A percentile compares a stretch with the other conserved stretches of the same genome.
phyloP scores from a whole-genome alignment of 2,113 vertebrate species.

The Poeciliopsis retropinna region DNA sequence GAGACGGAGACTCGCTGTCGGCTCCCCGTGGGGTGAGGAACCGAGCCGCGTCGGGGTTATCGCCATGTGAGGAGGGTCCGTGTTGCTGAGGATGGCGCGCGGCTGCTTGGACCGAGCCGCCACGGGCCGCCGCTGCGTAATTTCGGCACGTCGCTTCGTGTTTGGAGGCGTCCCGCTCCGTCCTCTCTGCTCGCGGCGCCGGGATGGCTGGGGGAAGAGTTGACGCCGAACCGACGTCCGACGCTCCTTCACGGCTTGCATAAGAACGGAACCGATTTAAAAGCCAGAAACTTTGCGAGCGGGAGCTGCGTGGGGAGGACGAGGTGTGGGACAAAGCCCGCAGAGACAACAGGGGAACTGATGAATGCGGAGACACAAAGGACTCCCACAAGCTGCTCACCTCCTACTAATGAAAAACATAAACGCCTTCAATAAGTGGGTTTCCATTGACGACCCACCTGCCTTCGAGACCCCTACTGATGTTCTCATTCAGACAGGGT shows the following conservation, averaged over 20 bases:
- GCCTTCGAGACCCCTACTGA: background rate
- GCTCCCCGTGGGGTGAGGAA: background rate
- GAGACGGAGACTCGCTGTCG: background rate
- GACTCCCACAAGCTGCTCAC: conserved; percentile 27
- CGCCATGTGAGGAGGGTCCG: conserved; percentile 19
- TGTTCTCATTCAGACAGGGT: conserved; percentile 8
- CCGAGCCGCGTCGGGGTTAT: background rate
- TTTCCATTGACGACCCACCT: conserved; percentile 12
- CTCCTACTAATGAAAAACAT: conserved; percentile 17
- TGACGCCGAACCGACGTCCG: conserved; percentile 28
- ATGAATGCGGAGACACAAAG: conserved; percentile 59
- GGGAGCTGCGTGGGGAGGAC: background rate
- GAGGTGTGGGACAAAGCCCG: conserved; percentile 22
- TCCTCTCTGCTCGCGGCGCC: conserved; percentile 50
- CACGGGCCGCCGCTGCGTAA: conserved; percentile 15
- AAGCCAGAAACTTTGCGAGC: background rate
- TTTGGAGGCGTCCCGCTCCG: conserved; percentile 48
- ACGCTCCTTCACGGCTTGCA: background rate
- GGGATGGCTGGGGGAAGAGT: conserved; percentile 35
- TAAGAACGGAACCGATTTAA: background rate
- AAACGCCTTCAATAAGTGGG: conserved; percentile 26
- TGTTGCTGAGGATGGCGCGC: conserved; percentile 12
- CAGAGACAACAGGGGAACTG: conserved; percentile 3
- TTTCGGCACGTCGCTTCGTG: conserved; percentile 1
- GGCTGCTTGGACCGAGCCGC: conserved; percentile 18